Conservation (phyloP, 2,113 vertebrate genomes). For the Spea multiplicata region DNA sequence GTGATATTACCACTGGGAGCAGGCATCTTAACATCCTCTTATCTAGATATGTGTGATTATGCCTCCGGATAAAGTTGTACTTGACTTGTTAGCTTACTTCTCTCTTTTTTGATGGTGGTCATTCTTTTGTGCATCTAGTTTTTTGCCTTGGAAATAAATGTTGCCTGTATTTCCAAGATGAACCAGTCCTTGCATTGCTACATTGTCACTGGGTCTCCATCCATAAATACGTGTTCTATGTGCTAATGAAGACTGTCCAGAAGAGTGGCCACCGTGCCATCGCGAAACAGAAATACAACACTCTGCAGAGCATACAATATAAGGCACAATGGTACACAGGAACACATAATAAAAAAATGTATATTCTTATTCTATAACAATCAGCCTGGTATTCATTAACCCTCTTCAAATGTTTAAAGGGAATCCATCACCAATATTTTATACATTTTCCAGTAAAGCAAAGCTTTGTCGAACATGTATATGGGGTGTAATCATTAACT, state of each 20-base stretch:
- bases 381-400: not conserved
- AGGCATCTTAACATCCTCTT: no score
- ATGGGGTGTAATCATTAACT: no score
- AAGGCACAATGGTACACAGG: slow-evolving; percentile 56
- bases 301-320: slow-evolving; percentile 54
- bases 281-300: slow-evolving; percentile 27
- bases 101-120: no score
- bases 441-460: no score
- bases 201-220: slow-evolving; percentile 74
- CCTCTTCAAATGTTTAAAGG: not conserved
- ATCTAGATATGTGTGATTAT: no score
- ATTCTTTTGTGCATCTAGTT: no score
- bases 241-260: slow-evolving; percentile 58
- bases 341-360: not conserved
- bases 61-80: no score
- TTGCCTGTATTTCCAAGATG: not conserved
- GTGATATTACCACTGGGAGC: no score
- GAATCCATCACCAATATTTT: not conserved
- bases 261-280: not conserved
- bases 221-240: slow-evolving; percentile 55
- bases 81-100: no score
- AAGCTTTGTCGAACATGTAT: no score
- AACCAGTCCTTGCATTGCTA: slow-evolving; percentile 64
- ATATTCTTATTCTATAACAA: not conserved
- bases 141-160: not conserved